Evolutionary conservation across 2,888 invertebrate genomes (phyloP).

Genomic region (Arrhopalites spinosus): DNA sequence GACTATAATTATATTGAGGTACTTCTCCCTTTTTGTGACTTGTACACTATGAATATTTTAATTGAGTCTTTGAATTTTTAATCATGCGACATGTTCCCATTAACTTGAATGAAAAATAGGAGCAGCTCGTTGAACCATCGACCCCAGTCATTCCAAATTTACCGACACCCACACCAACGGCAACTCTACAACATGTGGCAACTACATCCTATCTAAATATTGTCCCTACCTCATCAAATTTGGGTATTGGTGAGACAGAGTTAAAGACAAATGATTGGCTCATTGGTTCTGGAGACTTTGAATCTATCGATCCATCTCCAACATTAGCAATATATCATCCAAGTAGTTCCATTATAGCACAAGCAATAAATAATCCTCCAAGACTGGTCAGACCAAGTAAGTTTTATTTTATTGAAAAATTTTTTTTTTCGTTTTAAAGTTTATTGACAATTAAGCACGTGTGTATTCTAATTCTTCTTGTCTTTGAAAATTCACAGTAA

Average conservation of each 20-base stretch:
- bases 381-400: slow-evolving; percentile 17
- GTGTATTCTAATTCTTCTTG: too few species aligned
- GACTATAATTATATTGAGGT: slow-evolving; percentile 30
- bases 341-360: background rate
- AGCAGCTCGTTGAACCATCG: background rate
- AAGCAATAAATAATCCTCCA: slow-evolving; percentile 17
- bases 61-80: too few species aligned
- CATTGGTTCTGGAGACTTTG: slow-evolving; percentile 28
- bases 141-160: slow-evolving; percentile 19
- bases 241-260: background rate
- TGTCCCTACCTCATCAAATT: background rate
- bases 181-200: background rate
- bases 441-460: too few species aligned
- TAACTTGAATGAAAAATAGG: too few species aligned
- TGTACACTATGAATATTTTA: too few species aligned
- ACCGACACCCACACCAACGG: slow-evolving; percentile 20
- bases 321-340: background rate
- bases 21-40: background rate
- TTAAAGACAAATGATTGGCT: slow-evolving; percentile 11
- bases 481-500: too few species aligned
- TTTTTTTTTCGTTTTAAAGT: too few species aligned
- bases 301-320: slow-evolving; percentile 16
- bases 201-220: background rate
- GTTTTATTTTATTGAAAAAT: too few species aligned
- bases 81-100: too few species aligned